Evolutionary conservation across 2,888 invertebrate genomes (phyloP).

Genomic region (Pachymerium ferrugineum): DNA sequence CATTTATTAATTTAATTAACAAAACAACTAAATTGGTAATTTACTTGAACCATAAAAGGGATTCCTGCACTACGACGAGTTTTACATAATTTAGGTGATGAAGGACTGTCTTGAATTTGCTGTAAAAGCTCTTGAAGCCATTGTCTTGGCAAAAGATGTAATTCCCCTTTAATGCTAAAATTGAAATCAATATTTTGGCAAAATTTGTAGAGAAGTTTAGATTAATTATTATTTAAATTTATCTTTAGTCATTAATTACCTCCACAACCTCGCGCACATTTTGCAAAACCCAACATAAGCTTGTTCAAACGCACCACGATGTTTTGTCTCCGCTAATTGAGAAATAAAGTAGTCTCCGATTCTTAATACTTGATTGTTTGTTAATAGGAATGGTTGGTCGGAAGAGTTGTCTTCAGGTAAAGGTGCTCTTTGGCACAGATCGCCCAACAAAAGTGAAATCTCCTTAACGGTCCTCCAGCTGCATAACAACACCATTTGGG

Average conservation of each 20-base stretch:
- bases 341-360: conserved; percentile 46
- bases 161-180: conserved; percentile 29
- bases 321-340: conserved; percentile 62
- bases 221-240: background rate
- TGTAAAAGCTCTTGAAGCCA: conserved; percentile 47
- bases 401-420: background rate
- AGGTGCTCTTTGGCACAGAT: conserved; percentile 40
- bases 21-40: background rate
- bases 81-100: conserved; percentile 59
- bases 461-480: conserved; percentile 94
- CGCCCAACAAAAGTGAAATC: conserved; percentile 53
- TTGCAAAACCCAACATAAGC: conserved; percentile 81
- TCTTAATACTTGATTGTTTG: conserved; percentile 38
- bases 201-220: background rate
- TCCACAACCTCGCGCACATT: conserved; percentile 65
- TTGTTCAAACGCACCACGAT: conserved; percentile 96
- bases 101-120: conserved; percentile 40
- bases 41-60: conserved; percentile 81
- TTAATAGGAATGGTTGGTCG: conserved; percentile 33
- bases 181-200: background rate
- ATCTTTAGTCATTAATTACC: conserved; percentile 43
- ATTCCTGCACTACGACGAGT: conserved; percentile 90
- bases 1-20: too few species aligned
- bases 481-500: conserved; percentile 84
- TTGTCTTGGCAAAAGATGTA: conserved; percentile 42